Evolutionary conservation across 2,797 vertebrate species (phyloP).

Genomic region (Epinephelus coioides): DNA sequence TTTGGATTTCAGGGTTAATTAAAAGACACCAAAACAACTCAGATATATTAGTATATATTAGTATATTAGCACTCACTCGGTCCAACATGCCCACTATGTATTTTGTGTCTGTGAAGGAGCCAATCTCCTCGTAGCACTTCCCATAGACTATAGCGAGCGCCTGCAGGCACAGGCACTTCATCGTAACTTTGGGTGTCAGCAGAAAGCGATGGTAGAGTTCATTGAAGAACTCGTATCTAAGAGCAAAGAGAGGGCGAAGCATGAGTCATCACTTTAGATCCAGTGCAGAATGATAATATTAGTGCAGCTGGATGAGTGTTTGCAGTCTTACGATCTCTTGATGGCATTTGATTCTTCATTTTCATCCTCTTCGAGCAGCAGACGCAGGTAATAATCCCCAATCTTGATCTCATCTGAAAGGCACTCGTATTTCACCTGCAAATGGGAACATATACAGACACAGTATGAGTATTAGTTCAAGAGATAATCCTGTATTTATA

Average conservation of each 20-base stretch:
- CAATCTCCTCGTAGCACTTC: conserved; percentile 97
- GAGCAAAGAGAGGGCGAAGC: conserved; percentile 4
- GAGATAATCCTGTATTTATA: background rate
- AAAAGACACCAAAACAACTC: background rate
- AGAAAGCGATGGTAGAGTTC: conserved; percentile 99
- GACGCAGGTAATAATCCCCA: conserved; percentile 97
- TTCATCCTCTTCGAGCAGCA: conserved; percentile 97
- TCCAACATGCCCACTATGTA: conserved; percentile 99
- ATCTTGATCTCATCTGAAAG: conserved; percentile 99
- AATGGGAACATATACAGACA: background rate
- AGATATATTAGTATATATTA: too few species aligned
- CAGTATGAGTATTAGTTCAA: background rate
- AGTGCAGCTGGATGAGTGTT: background rate
- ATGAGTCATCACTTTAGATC: background rate
- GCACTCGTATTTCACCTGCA: conserved; percentile 97
- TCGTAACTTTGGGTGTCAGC: conserved; percentile 97
- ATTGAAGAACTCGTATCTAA: conserved; percentile 98
- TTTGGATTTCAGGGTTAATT: conserved; percentile 12
- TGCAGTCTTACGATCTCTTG: conserved; percentile 95
- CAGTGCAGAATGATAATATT: background rate
- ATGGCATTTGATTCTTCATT: conserved; percentile 95
- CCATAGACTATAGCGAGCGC: conserved; percentile 98
- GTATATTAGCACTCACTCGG: conserved; percentile 87
- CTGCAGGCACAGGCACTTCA: conserved; percentile 99
- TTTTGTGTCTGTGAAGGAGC: conserved; percentile 96